Evolutionary conservation across 23 tunicate genomes (phyloP), one percentile per base, ranked within the genome.

Genomic region (Ascidia mentula): DNA sequence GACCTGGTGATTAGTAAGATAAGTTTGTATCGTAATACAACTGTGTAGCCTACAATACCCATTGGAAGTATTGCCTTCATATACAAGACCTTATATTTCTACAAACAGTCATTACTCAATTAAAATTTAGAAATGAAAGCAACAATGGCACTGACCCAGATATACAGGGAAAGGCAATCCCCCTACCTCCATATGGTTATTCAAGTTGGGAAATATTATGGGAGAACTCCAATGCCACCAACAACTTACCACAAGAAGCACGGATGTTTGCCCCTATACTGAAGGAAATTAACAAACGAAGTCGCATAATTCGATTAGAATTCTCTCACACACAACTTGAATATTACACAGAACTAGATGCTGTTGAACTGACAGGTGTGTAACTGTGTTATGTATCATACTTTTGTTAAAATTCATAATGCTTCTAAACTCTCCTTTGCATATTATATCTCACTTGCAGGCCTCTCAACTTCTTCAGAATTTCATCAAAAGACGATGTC

Each of bases 261-360:
- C 72, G 92, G 53, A 93, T 88, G 89, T 88, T 93, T 76, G 89
- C 93, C 0, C 98, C 93, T 9, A 79, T 80, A 45, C 45, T 93
- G 0, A 59, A 72, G 31, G 87, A 84, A 75, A 71, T 78, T 31
- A 84, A 81, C 37, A 72, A 76, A 45, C 76, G 78, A 20, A 88
- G 84, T 59, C 60, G 93, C 76, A 79, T 93, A 7, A 88, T 93
- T 32, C 72, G 98, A 40, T 74, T 93, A 39, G 98, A 93, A 78
- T 93, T 93, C 40, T 84, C 83, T 34, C 92, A 90, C 72, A 35
- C 87, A 4, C 87, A 84, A 46, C 74, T 93, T 30, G 90, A 87
- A 31, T 93, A 93, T 46, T 93, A 93, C 72, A 87, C 98, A 45
- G 98, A 93, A 73, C 76, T 93, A 15, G 98, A 93, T 83, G 98